A percentile compares a stretch with the other conserved stretches of the same genome.
Evolutionary conservation across 2,888 invertebrate species (phyloP).

Genomic region (Atrina japonica): DNA sequence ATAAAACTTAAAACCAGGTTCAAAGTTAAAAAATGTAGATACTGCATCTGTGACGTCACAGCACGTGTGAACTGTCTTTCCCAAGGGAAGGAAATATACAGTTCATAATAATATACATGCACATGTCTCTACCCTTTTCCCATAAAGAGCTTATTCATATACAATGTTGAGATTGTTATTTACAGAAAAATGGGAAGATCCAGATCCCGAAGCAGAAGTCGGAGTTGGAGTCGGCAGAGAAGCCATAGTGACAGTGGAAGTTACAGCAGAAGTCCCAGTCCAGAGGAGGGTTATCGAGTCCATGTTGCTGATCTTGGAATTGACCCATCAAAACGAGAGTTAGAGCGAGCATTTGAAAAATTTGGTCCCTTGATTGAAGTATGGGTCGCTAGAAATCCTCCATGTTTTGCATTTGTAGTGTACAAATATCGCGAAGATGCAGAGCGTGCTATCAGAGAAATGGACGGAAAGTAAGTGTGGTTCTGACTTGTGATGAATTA

Average conservation of each 20-base stretch:
- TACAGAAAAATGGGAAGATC: constrained; percentile 45
- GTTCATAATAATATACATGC: too few relatives aligned
- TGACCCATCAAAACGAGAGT: constrained; percentile 82
- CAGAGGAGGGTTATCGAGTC: constrained; percentile 74
- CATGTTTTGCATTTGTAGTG: constrained; percentile 85
- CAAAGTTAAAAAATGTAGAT: too few relatives aligned
- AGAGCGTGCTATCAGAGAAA: constrained; percentile 90
- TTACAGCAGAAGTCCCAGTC: constrained; percentile 52
- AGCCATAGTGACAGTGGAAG: constrained; percentile 57
- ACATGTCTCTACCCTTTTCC: too few relatives aligned
- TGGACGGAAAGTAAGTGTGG: constrained; percentile 88
- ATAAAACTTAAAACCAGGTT: too few relatives aligned
- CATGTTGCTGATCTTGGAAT: constrained; percentile 84
- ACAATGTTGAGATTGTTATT: neutral
- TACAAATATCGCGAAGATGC: constrained; percentile 83
- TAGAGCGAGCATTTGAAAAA: constrained; percentile 83
- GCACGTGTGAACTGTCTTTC: too few relatives aligned
- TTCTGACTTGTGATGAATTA: too few relatives aligned
- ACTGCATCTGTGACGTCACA: too few relatives aligned
- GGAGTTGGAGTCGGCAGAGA: constrained; percentile 48
- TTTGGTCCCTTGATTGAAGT: constrained; percentile 83
- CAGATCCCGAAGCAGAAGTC: constrained; percentile 52
- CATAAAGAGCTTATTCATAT: too few relatives aligned
- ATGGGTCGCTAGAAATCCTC: constrained; percentile 84
- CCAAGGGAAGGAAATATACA: too few relatives aligned